A percentile compares a stretch with the other conserved stretches of the same genome.
Evolutionary conservation across 2,888 invertebrate species (phyloP).

Genomic region (Netelia fuscicornis): DNA sequence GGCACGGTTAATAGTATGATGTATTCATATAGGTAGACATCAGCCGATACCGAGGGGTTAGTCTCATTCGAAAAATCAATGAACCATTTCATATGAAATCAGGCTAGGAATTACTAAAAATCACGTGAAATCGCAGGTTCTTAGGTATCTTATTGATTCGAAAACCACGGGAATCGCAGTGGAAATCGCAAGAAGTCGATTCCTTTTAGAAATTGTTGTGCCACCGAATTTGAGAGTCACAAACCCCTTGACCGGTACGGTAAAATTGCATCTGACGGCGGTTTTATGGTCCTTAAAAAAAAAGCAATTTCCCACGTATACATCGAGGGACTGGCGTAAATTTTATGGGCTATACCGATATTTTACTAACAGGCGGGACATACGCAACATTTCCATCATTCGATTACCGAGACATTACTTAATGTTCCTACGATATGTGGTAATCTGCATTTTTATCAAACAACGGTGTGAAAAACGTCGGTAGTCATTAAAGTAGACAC

Average conservation of each 20-base stretch:
- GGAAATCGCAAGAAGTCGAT: too few species aligned
- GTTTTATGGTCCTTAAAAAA: slow-evolving; percentile 15
- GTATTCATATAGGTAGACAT: background rate
- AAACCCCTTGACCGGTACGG: background rate
- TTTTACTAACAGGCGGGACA: slow-evolving; percentile 1
- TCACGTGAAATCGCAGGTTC: too few species aligned
- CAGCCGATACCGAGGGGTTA: too few species aligned
- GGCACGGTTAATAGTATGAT: background rate
- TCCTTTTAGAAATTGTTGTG: too few species aligned
- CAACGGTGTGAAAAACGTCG: slow-evolving; percentile 1
- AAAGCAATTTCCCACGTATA: slow-evolving; percentile 7
- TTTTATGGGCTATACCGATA: slow-evolving; percentile 40
- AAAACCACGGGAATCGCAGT: too few species aligned
- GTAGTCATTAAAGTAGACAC: background rate
- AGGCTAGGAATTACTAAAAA: too few species aligned
- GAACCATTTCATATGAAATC: too few species aligned
- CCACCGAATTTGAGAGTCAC: too few species aligned
- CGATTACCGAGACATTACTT: slow-evolving; percentile 37
- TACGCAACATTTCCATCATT: slow-evolving; percentile 4
- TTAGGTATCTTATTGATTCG: too few species aligned
- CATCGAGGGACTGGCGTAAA: background rate
- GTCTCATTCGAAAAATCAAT: too few species aligned
- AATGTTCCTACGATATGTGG: background rate
- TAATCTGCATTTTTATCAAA: slow-evolving; percentile 10
- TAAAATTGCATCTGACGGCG: too few species aligned